phyloP scores from a whole-genome alignment of 2,113 vertebrate species.

The Melospiza melodia region DNA sequence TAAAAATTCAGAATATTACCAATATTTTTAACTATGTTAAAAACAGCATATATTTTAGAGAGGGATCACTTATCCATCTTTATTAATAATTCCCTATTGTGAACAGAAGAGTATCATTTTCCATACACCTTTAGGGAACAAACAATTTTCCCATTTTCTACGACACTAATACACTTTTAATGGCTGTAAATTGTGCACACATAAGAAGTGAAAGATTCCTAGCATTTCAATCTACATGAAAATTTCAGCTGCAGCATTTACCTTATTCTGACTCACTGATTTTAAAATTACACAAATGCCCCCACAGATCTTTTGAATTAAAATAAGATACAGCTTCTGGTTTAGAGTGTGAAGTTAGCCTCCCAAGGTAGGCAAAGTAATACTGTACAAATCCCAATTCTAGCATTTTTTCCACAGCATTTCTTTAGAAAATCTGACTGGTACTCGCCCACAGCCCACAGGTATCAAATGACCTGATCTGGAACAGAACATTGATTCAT shows the following conservation, averaged over 20 bases:
- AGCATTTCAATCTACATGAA: conserved; percentile 24
- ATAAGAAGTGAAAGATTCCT: conserved; percentile 47
- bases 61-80: conserved; percentile 1
- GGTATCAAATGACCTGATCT: background rate
- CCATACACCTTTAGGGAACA: conserved; percentile 43
- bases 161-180: conserved; percentile 49
- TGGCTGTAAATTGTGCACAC: conserved; percentile 48
- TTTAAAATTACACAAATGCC: conserved; percentile 30
- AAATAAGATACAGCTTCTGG: conserved; percentile 1
- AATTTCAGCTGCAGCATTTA: conserved; percentile 37
- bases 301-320: conserved; percentile 36
- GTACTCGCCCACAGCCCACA: background rate
- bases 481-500: background rate
- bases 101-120: conserved; percentile 32
- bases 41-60: background rate
- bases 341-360: background rate
- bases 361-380: background rate
- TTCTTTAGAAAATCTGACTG: background rate
- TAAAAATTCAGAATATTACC: background rate
- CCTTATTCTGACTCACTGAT: conserved; percentile 39
- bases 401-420: background rate
- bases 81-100: conserved; percentile 49
- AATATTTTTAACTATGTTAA: background rate
- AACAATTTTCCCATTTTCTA: conserved; percentile 63
- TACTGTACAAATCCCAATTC: background rate